A percentile compares a stretch with the other conserved stretches of the same genome.
Evolutionary conservation across 2,888 invertebrate genomes (phyloP).

Genomic region (Drosophila putrida): DNA sequence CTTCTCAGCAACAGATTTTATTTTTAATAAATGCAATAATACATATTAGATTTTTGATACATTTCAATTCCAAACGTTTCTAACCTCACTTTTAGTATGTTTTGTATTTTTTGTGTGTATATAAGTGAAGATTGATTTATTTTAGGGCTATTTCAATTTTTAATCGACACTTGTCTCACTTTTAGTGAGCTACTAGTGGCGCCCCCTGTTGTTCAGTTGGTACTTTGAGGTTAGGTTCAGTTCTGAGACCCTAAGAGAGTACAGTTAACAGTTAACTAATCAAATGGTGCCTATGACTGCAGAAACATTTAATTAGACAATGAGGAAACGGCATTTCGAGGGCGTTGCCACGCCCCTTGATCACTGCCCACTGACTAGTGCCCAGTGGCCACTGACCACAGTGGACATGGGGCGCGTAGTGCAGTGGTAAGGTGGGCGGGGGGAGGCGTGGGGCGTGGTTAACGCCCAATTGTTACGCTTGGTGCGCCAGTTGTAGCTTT

Average conservation of each 20-base stretch:
- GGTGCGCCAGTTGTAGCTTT: neutral
- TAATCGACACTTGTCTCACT: neutral
- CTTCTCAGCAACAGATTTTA: no score
- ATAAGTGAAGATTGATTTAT: no score
- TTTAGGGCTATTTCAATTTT: neutral
- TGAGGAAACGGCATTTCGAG: conserved; percentile 53
- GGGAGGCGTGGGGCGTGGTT: conserved; percentile 29
- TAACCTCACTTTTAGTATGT: neutral
- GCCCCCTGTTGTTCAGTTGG: neutral
- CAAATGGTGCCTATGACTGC: conserved; percentile 64
- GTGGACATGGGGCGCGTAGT: neutral
- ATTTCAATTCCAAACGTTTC: neutral
- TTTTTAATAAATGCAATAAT: no score
- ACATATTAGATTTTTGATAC: no score
- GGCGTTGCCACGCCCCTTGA: conserved; percentile 1
- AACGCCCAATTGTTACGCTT: conserved; percentile 64
- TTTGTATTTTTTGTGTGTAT: no score
- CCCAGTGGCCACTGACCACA: neutral
- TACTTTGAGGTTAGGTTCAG: conserved; percentile 4
- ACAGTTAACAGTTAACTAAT: conserved; percentile 69
- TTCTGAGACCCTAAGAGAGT: neutral
- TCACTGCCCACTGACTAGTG: conserved; percentile 5
- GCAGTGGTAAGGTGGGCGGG: conserved; percentile 2
- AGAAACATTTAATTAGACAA: conserved; percentile 76
- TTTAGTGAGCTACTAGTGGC: neutral